Conservation (phyloP, 2,888 invertebrate genomes). For the Apoda limacodes region DNA sequence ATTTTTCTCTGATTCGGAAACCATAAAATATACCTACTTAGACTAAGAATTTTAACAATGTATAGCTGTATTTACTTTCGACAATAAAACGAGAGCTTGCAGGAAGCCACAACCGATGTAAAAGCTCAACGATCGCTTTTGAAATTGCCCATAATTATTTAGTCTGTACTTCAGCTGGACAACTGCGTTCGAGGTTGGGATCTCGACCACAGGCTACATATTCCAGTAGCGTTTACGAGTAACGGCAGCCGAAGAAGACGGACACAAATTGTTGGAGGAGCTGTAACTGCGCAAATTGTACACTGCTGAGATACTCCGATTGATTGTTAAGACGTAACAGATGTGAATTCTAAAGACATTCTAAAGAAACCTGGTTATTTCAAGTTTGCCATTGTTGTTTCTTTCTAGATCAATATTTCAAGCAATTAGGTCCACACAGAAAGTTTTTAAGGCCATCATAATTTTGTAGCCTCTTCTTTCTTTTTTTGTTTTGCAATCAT, state of each 20-base stretch:
- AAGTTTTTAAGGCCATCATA: too few species aligned
- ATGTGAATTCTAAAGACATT: too few species aligned
- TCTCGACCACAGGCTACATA: conserved; percentile 58
- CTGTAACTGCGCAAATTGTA: conserved; percentile 63
- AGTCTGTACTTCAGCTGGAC: conserved; percentile 61
- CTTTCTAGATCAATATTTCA: too few species aligned
- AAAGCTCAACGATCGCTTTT: conserved; percentile 66
- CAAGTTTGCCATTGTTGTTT: too few species aligned
- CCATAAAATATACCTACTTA: too few species aligned
- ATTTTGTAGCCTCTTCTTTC: too few species aligned
- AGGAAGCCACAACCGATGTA: conserved; percentile 56
- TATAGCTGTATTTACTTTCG: conserved; percentile 21
- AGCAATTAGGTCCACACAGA: too few species aligned
- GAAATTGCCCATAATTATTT: conserved; percentile 68
- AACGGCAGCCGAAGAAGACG: conserved; percentile 61
- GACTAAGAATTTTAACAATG: conserved; percentile 20
- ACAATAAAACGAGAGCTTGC: conserved; percentile 36
- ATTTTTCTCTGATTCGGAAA: too few species aligned
- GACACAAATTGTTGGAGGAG: conserved; percentile 62
- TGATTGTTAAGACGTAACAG: too few species aligned
- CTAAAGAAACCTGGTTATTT: too few species aligned
- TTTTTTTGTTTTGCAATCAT: too few species aligned
- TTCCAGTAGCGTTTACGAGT: conserved; percentile 67
- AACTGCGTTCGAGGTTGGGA: conserved; percentile 56
- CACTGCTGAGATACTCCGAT: conserved; percentile 34